These are phyloP conservation scores for Laticauda laticaudata DNA, from an alignment of 2,113 vertebrate genomes.

Conservation along the genomic window DNA sequence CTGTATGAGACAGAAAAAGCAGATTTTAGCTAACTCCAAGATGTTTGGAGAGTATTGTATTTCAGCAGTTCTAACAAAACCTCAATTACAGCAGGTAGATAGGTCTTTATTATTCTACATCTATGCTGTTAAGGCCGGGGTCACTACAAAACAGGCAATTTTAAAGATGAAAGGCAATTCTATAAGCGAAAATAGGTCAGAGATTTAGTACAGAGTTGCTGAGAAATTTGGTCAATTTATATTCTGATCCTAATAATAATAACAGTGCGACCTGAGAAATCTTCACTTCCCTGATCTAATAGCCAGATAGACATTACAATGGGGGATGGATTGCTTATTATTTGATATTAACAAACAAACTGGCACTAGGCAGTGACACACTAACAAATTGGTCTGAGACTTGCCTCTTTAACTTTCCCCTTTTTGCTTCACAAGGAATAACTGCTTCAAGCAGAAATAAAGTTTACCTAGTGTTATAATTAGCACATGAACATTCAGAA, in stretches of 20 bases:
- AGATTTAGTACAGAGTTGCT: neutral
- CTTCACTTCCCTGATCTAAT: neutral
- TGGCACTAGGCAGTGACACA: neutral
- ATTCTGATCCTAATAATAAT: neutral
- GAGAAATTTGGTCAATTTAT: neutral
- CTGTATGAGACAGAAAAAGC: neutral
- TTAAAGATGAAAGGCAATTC: neutral
- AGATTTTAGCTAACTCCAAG: neutral
- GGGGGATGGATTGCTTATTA: neutral
- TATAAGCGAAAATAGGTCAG: neutral
- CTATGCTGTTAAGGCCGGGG: neutral
- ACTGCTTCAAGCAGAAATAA: neutral
- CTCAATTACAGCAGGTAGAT: neutral
- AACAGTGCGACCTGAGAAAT: neutral
- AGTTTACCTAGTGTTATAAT: neutral
- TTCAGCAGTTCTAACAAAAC: neutral
- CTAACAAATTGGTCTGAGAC: neutral
- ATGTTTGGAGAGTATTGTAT: neutral
- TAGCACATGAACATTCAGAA: neutral
- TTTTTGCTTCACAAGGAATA: neutral
- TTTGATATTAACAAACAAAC: neutral
- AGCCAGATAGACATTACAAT: neutral
- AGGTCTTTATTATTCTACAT: neutral
- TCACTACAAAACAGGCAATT: neutral
- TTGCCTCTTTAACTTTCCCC: neutral